Percentiles rank a stretch among this genome's conserved stretches.
Evolutionary conservation across 2,888 invertebrate genomes (phyloP).

Genomic region (Physocephala rufipes): DNA sequence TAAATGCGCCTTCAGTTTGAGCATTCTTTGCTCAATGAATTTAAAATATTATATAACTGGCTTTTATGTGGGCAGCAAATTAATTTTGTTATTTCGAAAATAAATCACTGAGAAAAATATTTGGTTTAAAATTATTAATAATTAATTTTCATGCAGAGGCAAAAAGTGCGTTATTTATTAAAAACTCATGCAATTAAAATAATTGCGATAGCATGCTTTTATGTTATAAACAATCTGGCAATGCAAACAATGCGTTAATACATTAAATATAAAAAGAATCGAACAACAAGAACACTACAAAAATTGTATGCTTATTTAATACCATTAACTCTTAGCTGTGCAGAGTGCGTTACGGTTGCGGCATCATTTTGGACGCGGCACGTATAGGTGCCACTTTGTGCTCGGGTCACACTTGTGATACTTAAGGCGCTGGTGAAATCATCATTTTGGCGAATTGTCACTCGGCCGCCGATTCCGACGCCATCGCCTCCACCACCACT

Average conservation of each 20-base stretch:
- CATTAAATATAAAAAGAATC: slow-evolving; percentile 18
- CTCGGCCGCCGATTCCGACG: slow-evolving; percentile 65
- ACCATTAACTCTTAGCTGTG: slow-evolving; percentile 72
- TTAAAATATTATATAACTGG: too few relatives aligned
- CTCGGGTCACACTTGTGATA: slow-evolving; percentile 70
- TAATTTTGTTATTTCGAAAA: neutral
- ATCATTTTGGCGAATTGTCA: slow-evolving; percentile 70
- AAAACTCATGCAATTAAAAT: neutral
- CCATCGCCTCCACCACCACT: slow-evolving; percentile 60
- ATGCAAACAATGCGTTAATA: neutral
- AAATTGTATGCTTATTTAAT: slow-evolving; percentile 48
- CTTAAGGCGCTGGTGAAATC: slow-evolving; percentile 71
- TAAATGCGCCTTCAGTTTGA: too few relatives aligned
- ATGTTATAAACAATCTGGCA: neutral
- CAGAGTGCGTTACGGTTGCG: slow-evolving; percentile 70
- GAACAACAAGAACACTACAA: slow-evolving; percentile 14
- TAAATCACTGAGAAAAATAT: neutral
- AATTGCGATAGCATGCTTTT: slow-evolving; percentile 15
- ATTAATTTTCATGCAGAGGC: neutral
- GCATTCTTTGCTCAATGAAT: too few relatives aligned
- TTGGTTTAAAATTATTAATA: neutral
- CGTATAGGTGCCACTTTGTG: slow-evolving; percentile 71
- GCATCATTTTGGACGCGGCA: slow-evolving; percentile 71
- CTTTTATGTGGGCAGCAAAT: too few relatives aligned
- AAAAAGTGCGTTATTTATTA: neutral